Conservation (phyloP, 2,113 vertebrate genomes). For the Hipposideros armiger region DNA sequence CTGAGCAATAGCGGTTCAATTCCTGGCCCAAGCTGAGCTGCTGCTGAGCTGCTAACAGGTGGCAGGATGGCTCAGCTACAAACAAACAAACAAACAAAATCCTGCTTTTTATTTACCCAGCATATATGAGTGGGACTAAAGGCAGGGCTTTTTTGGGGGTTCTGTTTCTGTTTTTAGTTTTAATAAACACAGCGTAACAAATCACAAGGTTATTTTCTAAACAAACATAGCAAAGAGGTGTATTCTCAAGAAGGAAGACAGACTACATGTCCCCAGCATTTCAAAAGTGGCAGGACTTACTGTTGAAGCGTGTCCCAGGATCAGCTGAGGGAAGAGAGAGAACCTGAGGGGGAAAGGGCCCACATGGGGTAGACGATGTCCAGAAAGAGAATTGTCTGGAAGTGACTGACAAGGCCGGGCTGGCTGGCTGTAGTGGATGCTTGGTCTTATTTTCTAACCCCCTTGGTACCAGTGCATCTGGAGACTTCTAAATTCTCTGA, state of each 20-base stretch:
- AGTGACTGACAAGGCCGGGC: not conserved
- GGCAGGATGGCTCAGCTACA: no score
- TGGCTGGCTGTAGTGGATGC: slow-evolving; percentile 37
- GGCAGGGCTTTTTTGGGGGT: not conserved
- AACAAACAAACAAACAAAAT: no score
- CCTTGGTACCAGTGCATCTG: slow-evolving; percentile 71
- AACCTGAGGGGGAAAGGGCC: not conserved
- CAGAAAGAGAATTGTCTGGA: not conserved
- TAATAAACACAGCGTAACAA: slow-evolving; percentile 5
- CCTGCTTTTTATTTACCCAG: not conserved
- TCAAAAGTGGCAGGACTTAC: slow-evolving; percentile 2
- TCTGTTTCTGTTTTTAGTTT: slow-evolving; percentile 29
- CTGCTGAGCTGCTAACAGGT: no score
- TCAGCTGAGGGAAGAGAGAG: not conserved
- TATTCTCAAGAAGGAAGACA: not conserved
- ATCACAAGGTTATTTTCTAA: slow-evolving; percentile 34
- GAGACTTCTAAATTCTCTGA: slow-evolving; percentile 78
- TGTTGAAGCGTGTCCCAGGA: not conserved
- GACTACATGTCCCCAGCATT: not conserved
- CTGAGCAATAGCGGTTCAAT: no score
- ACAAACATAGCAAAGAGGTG: not conserved
- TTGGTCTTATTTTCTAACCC: slow-evolving; percentile 63
- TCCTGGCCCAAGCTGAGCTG: no score
- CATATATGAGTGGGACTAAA: not conserved
- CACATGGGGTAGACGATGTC: not conserved